Base-by-base conservation (phyloP, 2,888 invertebrate species). In the Agonum fuliginosum region DNA sequence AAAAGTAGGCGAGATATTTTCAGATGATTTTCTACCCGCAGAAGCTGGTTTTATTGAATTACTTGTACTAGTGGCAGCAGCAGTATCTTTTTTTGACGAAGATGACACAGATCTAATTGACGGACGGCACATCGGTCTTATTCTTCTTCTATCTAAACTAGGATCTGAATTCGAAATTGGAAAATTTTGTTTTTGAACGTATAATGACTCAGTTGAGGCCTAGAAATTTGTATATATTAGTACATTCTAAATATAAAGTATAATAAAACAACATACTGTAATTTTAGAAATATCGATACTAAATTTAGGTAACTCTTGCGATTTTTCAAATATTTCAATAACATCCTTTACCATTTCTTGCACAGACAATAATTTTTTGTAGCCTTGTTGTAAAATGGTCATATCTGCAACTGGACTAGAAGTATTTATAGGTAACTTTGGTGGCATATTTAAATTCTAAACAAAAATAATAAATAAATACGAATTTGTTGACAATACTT, bases 301-400 rank as follows among this genome's bases (percentile, higher is more conserved):
- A 17, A 58, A 30, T 14, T 27, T 58, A 12, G 17, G 30, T 6
- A 58, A 0, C 8, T 58, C 58, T 17, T 58, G 30, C 1, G 30
- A 24, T 30, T 58, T 58, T 12, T 30, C 14, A 2, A 58, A 27
- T 14, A 58, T 58, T 14, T 58, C 4, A 27, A 58, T 14, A 4
- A 58, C 58, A 58, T 58, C 30, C 12, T 58, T 30, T n/a, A 58
- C 30, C 5, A 30, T 5, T 58, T 58, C 30, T 30, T 58, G 58
- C 14, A 58, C 14, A 6, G 58, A 58, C 6, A 58, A 19, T 30
- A 58, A 58, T 27, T 58, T 30, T 30, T 27, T 14, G 14, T 30
- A 14, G 5, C 30, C 58, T 58, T 58, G 30, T 30, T 58, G 14
- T 17, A 58, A 58, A 58, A 58, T 2, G 3, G 12, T 10, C 20